Conservation (phyloP, 2,888 invertebrate genomes). For the Epistrophe grossulariae region DNA sequence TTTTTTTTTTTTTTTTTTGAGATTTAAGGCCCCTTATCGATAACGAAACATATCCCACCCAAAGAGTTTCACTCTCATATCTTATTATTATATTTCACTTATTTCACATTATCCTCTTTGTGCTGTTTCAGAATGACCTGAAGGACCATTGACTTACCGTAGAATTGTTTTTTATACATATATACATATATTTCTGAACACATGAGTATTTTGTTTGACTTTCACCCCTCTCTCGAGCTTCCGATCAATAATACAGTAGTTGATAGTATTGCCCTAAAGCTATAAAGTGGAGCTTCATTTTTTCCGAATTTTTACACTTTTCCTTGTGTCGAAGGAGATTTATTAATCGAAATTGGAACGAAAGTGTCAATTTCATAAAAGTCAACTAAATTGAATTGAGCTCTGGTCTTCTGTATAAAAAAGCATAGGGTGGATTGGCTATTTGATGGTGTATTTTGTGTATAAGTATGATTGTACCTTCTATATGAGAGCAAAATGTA, state of each 20-base stretch:
- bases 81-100: constrained; percentile 50
- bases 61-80: constrained; percentile 29
- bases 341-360: constrained; percentile 78
- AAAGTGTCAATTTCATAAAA: constrained; percentile 78
- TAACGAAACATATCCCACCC: constrained; percentile 4
- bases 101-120: constrained; percentile 54
- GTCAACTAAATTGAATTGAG: constrained; percentile 71
- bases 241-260: constrained; percentile 43
- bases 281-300: constrained; percentile 46
- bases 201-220: constrained; percentile 54
- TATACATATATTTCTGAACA: constrained; percentile 42
- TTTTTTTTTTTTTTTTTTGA: neutral
- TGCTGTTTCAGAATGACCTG: constrained; percentile 50
- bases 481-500: constrained; percentile 19
- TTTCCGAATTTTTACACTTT: constrained; percentile 43
- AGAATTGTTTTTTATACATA: constrained; percentile 38
- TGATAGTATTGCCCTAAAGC: constrained; percentile 67
- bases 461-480: constrained; percentile 1
- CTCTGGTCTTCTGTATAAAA: constrained; percentile 20
- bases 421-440: constrained; percentile 60
- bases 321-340: constrained; percentile 50
- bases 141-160: constrained; percentile 40
- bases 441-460: neutral
- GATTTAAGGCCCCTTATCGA: neutral
- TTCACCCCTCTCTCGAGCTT: constrained; percentile 22